Percentiles rank a stretch among this genome's conserved stretches.
Conservation (phyloP, 2,888 invertebrate genomes). For the Drosophila seclusa region DNA sequence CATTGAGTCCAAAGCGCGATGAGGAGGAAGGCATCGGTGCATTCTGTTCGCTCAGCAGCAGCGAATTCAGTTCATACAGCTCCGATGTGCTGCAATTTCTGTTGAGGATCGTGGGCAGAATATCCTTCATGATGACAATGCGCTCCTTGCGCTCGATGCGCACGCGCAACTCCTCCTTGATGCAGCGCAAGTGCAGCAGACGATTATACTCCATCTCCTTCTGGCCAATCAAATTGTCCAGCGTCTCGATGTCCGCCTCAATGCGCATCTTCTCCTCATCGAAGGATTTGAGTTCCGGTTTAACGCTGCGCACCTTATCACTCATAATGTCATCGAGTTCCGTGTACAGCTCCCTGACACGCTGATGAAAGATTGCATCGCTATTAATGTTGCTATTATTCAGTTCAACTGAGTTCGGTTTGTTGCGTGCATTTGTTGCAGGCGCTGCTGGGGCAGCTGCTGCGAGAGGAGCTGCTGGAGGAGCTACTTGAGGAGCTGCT, state of each 20-base stretch:
- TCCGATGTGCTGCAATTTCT: conserved; percentile 49
- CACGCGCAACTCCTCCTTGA: conserved; percentile 92
- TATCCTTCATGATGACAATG: conserved; percentile 85
- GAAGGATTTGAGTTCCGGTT: conserved; percentile 87
- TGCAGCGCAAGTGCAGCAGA: conserved; percentile 91
- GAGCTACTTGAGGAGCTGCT: not conserved
- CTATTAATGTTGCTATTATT: conserved; percentile 59
- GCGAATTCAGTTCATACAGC: conserved; percentile 49
- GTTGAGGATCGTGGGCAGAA: conserved; percentile 59
- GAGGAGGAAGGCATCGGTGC: conserved; percentile 23
- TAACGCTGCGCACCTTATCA: conserved; percentile 86
- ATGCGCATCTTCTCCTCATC: conserved; percentile 89
- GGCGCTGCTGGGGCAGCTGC: not conserved
- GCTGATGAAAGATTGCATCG: conserved; percentile 74
- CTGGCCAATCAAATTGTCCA: conserved; percentile 90
- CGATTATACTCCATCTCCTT: conserved; percentile 96
- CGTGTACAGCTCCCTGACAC: conserved; percentile 70
- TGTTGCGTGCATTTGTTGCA: conserved; percentile 15
- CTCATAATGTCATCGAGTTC: conserved; percentile 68
- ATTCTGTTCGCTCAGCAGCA: conserved; percentile 42
- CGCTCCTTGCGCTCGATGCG: conserved; percentile 90
- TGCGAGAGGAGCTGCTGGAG: not conserved
- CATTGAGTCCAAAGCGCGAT: conserved; percentile 1
- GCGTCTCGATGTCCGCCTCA: conserved; percentile 88
- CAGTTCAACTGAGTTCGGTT: conserved; percentile 38